These are phyloP conservation scores for Enteromius treurensis DNA, from an alignment of 2,797 vertebrate species.

Conservation along the genomic window DNA sequence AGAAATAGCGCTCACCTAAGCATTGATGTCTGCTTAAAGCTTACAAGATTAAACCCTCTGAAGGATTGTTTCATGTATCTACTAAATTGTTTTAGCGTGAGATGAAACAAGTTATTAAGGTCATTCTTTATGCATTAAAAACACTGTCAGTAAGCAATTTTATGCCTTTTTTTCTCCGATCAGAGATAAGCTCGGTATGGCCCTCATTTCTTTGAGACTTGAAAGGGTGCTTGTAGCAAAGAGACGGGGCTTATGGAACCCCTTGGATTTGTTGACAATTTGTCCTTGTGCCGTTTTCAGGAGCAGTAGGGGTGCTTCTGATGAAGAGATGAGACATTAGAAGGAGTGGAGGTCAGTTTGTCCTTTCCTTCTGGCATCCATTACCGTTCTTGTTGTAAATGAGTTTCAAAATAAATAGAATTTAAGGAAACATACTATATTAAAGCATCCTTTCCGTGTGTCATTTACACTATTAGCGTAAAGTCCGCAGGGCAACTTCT, in stretches of 20 bases:
- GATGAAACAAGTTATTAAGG: slow-evolving; percentile 56
- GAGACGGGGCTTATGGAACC: slow-evolving; percentile 5
- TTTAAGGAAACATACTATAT: slow-evolving; percentile 13
- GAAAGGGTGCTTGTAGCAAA: slow-evolving; percentile 14
- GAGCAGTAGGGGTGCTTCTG: slow-evolving; percentile 5
- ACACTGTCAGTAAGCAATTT: neutral
- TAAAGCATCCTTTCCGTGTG: neutral
- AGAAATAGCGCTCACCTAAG: slow-evolving; percentile 58
- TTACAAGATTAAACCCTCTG: slow-evolving; percentile 50
- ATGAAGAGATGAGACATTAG: slow-evolving; percentile 29
- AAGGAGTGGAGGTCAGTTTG: slow-evolving; percentile 21
- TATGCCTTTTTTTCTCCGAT: slow-evolving; percentile 33
- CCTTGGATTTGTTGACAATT: slow-evolving; percentile 20
- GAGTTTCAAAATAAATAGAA: neutral
- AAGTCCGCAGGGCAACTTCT: neutral
- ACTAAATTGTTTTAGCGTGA: slow-evolving; percentile 46
- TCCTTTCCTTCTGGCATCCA: slow-evolving; percentile 15
- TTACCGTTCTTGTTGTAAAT: neutral
- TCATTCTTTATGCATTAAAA: slow-evolving; percentile 37
- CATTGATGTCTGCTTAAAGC: slow-evolving; percentile 52
- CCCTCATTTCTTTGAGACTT: slow-evolving; percentile 28
- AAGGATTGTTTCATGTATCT: slow-evolving; percentile 46
- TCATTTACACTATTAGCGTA: neutral
- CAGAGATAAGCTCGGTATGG: slow-evolving; percentile 9
- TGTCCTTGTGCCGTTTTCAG: slow-evolving; percentile 14